These are phyloP conservation scores for Bombus consobrinus DNA, from an alignment of 1,140 invertebrate genomes.

Conservation along the genomic window DNA sequence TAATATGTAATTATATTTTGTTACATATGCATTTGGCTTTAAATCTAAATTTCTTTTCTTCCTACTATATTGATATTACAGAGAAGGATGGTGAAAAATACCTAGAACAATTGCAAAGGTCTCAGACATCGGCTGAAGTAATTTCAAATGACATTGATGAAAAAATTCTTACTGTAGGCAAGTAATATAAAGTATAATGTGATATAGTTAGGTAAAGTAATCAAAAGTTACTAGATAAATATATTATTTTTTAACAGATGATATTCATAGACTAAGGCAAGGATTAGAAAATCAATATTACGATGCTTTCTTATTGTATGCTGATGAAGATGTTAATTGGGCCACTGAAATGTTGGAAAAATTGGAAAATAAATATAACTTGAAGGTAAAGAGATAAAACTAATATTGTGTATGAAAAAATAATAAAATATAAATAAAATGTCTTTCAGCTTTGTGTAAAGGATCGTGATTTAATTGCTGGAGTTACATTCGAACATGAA, in stretches of 20 bases:
- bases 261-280: constrained; percentile 81
- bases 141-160: constrained; percentile 67
- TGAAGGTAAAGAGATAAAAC: constrained; percentile 82
- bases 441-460: constrained; percentile 86
- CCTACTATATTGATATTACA: constrained; percentile 49
- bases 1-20: not conserved
- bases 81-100: constrained; percentile 78
- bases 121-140: constrained; percentile 54
- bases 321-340: constrained; percentile 87
- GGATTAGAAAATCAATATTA: constrained; percentile 84
- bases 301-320: constrained; percentile 88
- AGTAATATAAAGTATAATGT: constrained; percentile 47
- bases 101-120: constrained; percentile 65
- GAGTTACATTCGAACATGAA: constrained; percentile 86
- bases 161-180: constrained; percentile 75
- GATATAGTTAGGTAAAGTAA: constrained; percentile 35
- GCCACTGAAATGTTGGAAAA: constrained; percentile 85
- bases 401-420: not conserved
- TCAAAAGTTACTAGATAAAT: constrained; percentile 40
- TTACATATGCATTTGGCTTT: constrained; percentile 10
- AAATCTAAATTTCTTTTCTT: not conserved
- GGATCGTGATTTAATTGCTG: constrained; percentile 87
- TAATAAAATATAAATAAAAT: constrained; percentile 3
- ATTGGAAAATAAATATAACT: constrained; percentile 85
- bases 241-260: constrained; percentile 77